A percentile compares a stretch with the other conserved stretches of the same genome.
These are phyloP conservation scores for Eristalis arbustorum DNA, from an alignment of 2,888 invertebrate species.

Conservation along the genomic window DNA sequence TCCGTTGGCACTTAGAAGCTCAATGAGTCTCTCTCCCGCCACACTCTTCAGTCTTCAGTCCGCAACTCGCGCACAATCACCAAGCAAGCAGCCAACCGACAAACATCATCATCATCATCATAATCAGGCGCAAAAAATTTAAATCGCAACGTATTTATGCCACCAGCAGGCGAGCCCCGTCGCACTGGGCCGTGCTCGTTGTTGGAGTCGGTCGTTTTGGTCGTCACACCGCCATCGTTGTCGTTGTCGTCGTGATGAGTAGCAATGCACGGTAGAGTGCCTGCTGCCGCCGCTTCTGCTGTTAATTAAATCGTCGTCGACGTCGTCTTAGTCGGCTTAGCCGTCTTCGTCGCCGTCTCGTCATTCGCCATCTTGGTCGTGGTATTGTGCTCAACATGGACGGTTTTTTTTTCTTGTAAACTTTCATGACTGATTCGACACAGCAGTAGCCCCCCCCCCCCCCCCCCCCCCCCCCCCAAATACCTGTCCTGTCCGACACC, in stretches of 20 bases:
- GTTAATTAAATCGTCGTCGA: slow-evolving; percentile 60
- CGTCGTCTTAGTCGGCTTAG: neutral
- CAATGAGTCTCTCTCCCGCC: slow-evolving; percentile 24
- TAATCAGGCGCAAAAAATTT: slow-evolving; percentile 60
- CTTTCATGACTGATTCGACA: slow-evolving; percentile 18
- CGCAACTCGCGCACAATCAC: neutral
- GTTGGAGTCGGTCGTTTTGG: neutral
- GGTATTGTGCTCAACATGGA: neutral
- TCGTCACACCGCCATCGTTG: slow-evolving; percentile 47
- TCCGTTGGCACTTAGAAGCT: slow-evolving; percentile 51
- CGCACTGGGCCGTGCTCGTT: neutral
- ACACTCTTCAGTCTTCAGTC: neutral
- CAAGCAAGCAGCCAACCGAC: slow-evolving; percentile 5
- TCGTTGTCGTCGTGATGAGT: slow-evolving; percentile 23
- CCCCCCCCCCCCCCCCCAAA: neutral
- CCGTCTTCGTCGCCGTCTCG: neutral
- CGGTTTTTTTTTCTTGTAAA: slow-evolving; percentile 28
- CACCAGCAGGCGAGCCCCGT: neutral
- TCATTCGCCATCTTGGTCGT: neutral
- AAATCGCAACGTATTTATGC: slow-evolving; percentile 61
- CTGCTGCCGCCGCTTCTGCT: slow-evolving; percentile 19
- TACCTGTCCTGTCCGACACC: neutral
- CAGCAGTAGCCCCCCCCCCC: neutral
- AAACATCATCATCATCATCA: slow-evolving; percentile 40
- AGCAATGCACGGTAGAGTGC: slow-evolving; percentile 53